Conservation (phyloP, 2,113 vertebrate species). For the Lonchura striata region DNA sequence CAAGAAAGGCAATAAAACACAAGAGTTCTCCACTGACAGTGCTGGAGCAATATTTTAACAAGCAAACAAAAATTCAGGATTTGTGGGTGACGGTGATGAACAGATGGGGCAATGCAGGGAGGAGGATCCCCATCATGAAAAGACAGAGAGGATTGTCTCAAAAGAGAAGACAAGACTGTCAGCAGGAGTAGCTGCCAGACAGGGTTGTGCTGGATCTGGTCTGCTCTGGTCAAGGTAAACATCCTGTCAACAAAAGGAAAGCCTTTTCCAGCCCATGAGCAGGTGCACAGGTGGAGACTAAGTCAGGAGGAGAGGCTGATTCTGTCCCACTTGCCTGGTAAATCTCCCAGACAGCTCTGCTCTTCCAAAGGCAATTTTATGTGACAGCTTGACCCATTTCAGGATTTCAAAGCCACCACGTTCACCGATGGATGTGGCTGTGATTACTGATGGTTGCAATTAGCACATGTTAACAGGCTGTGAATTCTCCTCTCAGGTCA, state of each 20-base stretch:
- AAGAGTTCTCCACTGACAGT: background rate
- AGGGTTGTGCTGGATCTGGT: background rate
- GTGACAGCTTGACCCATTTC: background rate
- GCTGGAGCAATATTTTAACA: background rate
- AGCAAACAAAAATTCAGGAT: background rate
- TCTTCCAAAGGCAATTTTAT: background rate
- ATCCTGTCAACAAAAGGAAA: background rate
- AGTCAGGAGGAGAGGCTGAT: background rate
- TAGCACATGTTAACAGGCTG: background rate
- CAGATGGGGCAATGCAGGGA: background rate
- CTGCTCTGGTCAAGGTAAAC: background rate
- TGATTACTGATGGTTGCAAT: background rate
- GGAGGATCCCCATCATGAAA: background rate
- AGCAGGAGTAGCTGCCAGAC: background rate
- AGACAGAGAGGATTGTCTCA: background rate
- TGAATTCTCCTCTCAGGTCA: background rate
- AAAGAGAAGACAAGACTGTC: background rate
- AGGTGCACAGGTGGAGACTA: background rate
- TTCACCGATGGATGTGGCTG: background rate
- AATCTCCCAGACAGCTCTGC: background rate
- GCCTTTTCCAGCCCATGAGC: background rate
- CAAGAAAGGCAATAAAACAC: background rate
- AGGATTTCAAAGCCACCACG: background rate
- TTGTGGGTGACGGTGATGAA: background rate
- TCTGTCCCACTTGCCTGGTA: background rate